Conservation (phyloP, 1,140 invertebrate genomes). For the Metopolophium dirhodum region DNA sequence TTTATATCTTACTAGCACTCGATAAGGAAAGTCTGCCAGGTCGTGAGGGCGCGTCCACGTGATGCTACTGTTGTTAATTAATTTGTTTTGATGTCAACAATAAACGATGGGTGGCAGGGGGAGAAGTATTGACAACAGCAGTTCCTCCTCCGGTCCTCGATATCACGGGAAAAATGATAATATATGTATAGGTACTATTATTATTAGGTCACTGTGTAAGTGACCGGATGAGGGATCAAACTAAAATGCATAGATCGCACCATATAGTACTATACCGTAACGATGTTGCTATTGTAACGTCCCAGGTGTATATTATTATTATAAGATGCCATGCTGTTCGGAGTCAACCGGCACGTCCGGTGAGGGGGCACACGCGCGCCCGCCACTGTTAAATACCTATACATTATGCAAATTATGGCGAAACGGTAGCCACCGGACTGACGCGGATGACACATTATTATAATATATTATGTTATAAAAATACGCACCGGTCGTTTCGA, state of each 20-base stretch:
- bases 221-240: background rate
- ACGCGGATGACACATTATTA: background rate
- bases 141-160: too few species aligned
- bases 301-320: background rate
- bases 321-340: background rate
- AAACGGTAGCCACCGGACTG: background rate
- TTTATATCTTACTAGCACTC: too few species aligned
- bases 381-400: background rate
- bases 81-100: too few species aligned
- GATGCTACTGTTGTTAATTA: too few species aligned
- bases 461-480: conserved; percentile 16
- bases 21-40: too few species aligned
- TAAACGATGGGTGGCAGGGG: too few species aligned
- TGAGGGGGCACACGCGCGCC: background rate
- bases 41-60: too few species aligned
- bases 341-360: background rate
- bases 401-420: background rate
- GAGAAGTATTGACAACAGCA: too few species aligned
- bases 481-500: background rate
- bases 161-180: too few species aligned
- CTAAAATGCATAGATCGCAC: background rate
- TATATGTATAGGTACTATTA: too few species aligned
- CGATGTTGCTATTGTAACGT: background rate
- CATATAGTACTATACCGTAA: background rate
- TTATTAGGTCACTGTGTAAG: background rate